phyloP scores from a whole-genome alignment of 2,113 vertebrate species.

The Perccottus glenii region DNA sequence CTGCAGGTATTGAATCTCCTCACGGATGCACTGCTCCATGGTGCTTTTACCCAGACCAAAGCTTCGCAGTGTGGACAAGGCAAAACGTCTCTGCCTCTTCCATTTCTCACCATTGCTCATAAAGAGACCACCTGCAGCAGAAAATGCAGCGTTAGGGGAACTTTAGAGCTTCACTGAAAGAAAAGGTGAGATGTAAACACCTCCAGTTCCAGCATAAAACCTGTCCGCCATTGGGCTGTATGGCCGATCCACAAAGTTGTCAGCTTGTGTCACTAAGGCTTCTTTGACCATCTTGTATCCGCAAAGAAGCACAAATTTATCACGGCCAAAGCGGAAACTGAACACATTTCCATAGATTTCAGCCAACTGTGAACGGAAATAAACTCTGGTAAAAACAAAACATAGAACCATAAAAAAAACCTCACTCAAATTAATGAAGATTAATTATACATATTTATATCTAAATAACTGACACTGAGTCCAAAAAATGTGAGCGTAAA shows the following conservation, averaged over 20 bases:
- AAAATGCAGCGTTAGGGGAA: background rate
- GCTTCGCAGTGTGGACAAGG: constrained; percentile 77
- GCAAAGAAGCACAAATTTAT: constrained; percentile 43
- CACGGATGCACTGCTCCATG: constrained; percentile 80
- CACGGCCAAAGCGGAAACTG: constrained; percentile 14
- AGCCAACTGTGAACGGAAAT: constrained; percentile 64
- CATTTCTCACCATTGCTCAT: constrained; percentile 72
- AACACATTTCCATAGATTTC: constrained; percentile 79
- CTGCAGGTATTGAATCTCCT: constrained; percentile 73
- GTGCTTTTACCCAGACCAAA: constrained; percentile 82
- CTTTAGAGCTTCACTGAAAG: background rate
- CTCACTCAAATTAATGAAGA: too few relatives aligned
- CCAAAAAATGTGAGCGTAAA: too few relatives aligned
- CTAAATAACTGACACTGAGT: too few relatives aligned
- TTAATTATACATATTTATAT: too few relatives aligned
- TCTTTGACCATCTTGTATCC: constrained; percentile 80
- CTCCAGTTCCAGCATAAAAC: constrained; percentile 44
- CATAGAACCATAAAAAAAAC: background rate
- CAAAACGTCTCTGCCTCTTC: constrained; percentile 80
- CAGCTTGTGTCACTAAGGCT: constrained; percentile 75
- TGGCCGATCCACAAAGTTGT: constrained; percentile 78
- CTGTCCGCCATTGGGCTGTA: accelerated
- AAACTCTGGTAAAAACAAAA: background rate
- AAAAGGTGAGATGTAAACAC: background rate
- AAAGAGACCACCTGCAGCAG: constrained; percentile 64